Evolutionary conservation across 2,888 invertebrate species (phyloP), one percentile per base, ranked within the genome.

Genomic region (Ectemnius continuus): DNA sequence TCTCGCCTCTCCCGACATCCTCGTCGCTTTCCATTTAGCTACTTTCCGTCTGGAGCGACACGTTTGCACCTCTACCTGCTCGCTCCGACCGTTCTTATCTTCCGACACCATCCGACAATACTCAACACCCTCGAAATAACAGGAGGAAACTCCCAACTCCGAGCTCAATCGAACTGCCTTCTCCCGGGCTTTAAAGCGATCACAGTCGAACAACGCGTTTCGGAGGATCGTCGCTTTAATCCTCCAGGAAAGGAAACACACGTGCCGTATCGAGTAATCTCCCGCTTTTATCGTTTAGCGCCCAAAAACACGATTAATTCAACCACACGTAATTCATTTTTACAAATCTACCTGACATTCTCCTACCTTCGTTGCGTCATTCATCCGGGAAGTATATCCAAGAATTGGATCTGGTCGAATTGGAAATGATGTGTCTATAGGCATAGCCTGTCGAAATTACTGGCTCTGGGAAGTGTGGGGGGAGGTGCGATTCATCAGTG

Each of bases 21-120:
- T 82, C 63, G 68, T 73, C 78, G 66, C 58, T 74, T 77, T 76
- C 73, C 79, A 77, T 85, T 85, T 78, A 67, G 61, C 67, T 75
- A 70, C 69, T 75, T 73, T 69, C 57, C 60, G 68, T 58, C 26
- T 76, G 70, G 47, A 26, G n/a, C 36, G 52, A 61, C 61, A 47
- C 63, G 69, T 75, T 76, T 67, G 26, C 75, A 70, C 70, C 70
- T 70, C 64, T 20, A 16, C 58, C 46, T 26, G 23, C 18, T 18
- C 46, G 2, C 4, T 14, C 28, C 4, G 3, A 6, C 20, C 1
- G 2, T 18, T 5, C 18, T 52, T 66, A 66, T 63, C 69, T 8
- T 0, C 11, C 13, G 5, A 28, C 62, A 20, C 62, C 47, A 75
- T 69, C 75, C 48, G 62, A 67, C 56, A 26, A 52, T 52, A 69